Conservation (phyloP, 92 coral and sea anemone species). For the Blastomussa wellsi region DNA sequence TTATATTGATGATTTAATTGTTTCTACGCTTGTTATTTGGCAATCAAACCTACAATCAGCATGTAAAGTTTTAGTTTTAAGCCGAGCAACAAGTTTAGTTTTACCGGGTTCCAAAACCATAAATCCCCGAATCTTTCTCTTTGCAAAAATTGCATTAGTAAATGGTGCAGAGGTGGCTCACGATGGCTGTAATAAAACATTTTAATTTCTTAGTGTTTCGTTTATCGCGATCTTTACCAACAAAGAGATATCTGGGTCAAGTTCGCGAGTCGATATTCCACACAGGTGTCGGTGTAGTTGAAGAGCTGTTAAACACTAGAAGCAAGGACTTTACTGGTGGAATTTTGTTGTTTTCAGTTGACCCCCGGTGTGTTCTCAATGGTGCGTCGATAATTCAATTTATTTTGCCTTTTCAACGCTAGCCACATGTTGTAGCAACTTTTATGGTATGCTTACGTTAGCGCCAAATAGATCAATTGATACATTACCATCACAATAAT, state of each 20-base stretch:
- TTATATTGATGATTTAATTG: not conserved
- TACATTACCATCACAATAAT: constrained; percentile 35
- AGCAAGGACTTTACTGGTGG: constrained; percentile 43
- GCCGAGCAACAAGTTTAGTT: not conserved
- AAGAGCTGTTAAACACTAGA: constrained; percentile 18
- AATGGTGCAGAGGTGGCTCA: not conserved
- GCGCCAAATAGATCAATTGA: constrained; percentile 20
- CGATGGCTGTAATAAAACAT: not conserved
- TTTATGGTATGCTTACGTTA: constrained; percentile 39
- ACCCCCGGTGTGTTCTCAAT: constrained; percentile 24
- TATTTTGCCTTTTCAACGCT: constrained; percentile 11
- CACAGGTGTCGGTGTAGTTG: constrained; percentile 34
- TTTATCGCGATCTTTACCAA: not conserved
- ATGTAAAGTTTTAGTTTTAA: not conserved
- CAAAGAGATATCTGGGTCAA: not conserved
- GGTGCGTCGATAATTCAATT: not conserved
- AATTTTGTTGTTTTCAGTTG: constrained; percentile 34
- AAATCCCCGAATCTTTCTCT: not conserved
- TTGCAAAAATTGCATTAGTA: not conserved
- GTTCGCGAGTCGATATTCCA: not conserved
- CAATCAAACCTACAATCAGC: not conserved
- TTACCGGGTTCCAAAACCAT: not conserved
- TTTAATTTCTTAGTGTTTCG: not conserved
- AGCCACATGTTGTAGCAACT: constrained; percentile 40
- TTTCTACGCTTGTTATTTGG: not conserved